Evolutionary conservation across 2,888 invertebrate genomes (phyloP).

Genomic region (Crematogaster levior): DNA sequence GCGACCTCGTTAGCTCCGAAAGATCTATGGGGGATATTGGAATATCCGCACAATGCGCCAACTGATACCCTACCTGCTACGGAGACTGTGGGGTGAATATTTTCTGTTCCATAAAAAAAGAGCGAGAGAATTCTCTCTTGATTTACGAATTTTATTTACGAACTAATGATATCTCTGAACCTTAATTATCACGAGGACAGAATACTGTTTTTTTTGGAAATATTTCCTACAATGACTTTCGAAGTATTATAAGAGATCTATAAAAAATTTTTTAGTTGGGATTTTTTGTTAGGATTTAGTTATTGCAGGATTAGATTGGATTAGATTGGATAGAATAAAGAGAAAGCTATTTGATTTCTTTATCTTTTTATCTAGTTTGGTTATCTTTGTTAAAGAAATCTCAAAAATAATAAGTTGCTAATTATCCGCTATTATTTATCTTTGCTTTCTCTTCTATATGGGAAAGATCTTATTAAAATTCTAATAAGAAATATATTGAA

Average conservation of each 20-base stretch:
- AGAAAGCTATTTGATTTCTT: not conserved
- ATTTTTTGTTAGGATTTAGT: no score
- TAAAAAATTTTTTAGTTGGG: not conserved
- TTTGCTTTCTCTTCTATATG: not conserved
- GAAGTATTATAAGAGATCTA: not conserved
- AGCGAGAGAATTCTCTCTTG: not conserved
- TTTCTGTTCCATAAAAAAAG: constrained; percentile 6
- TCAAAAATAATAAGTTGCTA: not conserved
- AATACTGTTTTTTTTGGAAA: not conserved
- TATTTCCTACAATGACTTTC: not conserved
- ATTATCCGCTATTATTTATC: not conserved
- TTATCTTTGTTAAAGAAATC: not conserved
- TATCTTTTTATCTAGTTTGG: not conserved
- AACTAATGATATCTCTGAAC: not conserved
- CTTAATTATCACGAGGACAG: not conserved
- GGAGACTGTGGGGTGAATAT: constrained; percentile 17
- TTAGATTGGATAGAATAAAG: not conserved
- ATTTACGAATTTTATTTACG: not conserved
- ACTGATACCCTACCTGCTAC: constrained; percentile 29
- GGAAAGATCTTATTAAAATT: not conserved
- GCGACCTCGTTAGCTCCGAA: constrained; percentile 38
- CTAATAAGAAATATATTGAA: not conserved
- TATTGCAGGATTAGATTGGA: no score
- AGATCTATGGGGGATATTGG: constrained; percentile 44
- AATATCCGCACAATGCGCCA: constrained; percentile 33